Evolutionary conservation across 2,888 invertebrate genomes (phyloP).

Genomic region (Caenorhabditis uteleia): DNA sequence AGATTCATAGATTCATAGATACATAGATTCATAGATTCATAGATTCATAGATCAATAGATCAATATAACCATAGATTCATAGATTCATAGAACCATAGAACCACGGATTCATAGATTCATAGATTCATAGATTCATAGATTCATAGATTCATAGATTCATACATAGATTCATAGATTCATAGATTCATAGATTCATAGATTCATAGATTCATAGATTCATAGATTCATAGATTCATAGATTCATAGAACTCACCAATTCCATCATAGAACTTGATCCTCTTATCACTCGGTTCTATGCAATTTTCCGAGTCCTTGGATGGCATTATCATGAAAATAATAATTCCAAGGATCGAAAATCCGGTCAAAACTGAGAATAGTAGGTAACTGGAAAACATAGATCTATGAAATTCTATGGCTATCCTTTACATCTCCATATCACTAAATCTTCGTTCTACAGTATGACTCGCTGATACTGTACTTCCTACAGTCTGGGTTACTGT

Average conservation of each 20-base stretch:
- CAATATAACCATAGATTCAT: too few relatives aligned
- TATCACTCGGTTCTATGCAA: conserved; percentile 34
- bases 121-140: too few relatives aligned
- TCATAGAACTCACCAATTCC: conserved; percentile 15
- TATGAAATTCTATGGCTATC: neutral
- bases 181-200: too few relatives aligned
- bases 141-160: too few relatives aligned
- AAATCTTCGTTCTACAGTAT: conserved; percentile 19
- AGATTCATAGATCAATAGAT: too few relatives aligned
- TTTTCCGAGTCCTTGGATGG: conserved; percentile 40
- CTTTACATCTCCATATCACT: conserved; percentile 36
- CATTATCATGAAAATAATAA: conserved; percentile 38
- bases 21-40: too few relatives aligned
- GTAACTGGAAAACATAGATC: conserved; percentile 9
- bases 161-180: too few relatives aligned
- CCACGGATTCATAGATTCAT: too few relatives aligned
- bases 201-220: too few relatives aligned
- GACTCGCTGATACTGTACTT: conserved; percentile 4
- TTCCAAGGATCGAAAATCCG: conserved; percentile 25
- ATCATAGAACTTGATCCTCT: conserved; percentile 9
- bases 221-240: too few relatives aligned
- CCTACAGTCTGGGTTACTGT: conserved; percentile 2
- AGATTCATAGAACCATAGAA: too few relatives aligned
- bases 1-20: too few relatives aligned
- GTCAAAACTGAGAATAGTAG: conserved; percentile 35